Evolutionary conservation across 1,140 invertebrate genomes (phyloP), one percentile per base, ranked within the genome.

Genomic region (Brachionus asplanchnoidis): DNA sequence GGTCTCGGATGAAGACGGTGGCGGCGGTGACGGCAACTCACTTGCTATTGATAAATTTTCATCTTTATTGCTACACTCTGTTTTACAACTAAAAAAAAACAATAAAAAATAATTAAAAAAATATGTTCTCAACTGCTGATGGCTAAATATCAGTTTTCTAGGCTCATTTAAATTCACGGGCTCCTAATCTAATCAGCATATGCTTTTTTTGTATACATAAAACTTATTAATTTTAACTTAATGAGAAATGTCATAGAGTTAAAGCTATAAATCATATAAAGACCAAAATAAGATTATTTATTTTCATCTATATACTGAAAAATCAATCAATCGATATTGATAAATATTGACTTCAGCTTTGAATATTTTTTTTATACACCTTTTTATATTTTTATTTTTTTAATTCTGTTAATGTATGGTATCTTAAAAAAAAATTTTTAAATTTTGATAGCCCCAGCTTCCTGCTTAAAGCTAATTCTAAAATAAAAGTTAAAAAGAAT

Each of bases 141-240:
- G 40, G 68, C 42, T 20, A 42, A 40, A 73, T 73, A 60, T 60
- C 53, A 60, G 53, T 73, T 73, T 77, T 77, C 23, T 50, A 50
- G n/a, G 70, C 40, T 75, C 70, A 75, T 75, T 75, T 75, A 75
- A 75, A 75, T 42, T 75, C 66, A 68, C 66, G 66, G 66, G 53
- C 32, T 68, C 32, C 68, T 73, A 73, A 73, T 73, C 68, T 73
- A 73, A 73, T 73, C 68, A 77, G 46, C 73, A 77, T 77, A 77
- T 77, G 73, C 50, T 42, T 75, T 46, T 44, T 46, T 14, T 50
- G 46, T 42, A 8, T 46, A 75, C 44, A 46, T 32, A 68, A 68
- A 68, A 68, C 66, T 68, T 68, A 68, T 68, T 68, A 68, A 68
- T 68, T 68, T 68, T 68, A 68, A 28, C n/a, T 68, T 68, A 68